phyloP scores from a whole-genome alignment of 37 sponge, comb jelly and placozoan genomes.

The Bolinopsis microptera region DNA sequence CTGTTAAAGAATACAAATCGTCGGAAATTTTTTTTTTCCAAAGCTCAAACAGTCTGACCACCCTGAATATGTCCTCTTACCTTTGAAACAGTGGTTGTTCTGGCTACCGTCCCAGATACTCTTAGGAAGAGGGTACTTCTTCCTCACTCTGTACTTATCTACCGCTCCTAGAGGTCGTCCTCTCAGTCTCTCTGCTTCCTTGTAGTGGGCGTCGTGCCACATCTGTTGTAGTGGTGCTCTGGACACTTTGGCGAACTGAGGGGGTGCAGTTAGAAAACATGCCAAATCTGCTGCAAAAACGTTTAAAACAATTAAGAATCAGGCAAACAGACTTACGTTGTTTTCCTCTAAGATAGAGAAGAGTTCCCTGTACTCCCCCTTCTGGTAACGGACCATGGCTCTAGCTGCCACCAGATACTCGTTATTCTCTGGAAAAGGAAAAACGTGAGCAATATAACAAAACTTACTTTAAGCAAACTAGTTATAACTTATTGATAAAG shows the following conservation, averaged over 20 bases:
- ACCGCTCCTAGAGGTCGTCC: constrained; percentile 67
- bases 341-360: constrained; percentile 13
- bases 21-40: too few species aligned
- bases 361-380: constrained; percentile 37
- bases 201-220: constrained; percentile 68
- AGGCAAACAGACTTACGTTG: background rate
- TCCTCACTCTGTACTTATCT: constrained; percentile 64
- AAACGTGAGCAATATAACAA: too few species aligned
- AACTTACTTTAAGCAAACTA: too few species aligned
- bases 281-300: too few species aligned
- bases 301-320: background rate
- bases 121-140: constrained; percentile 65
- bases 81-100: constrained; percentile 67
- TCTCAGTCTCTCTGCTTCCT: constrained; percentile 65
- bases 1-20: too few species aligned
- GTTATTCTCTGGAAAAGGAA: background rate
- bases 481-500: too few species aligned
- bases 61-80: too few species aligned
- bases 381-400: background rate
- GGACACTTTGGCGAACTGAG: constrained; percentile 49
- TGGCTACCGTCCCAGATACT: constrained; percentile 64
- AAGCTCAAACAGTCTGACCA: too few species aligned
- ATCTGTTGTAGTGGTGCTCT: constrained; percentile 61
- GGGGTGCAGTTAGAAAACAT: background rate
- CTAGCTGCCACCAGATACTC: constrained; percentile 14